Conservation (phyloP, 2,797 vertebrate species). For the Periparus ater region DNA sequence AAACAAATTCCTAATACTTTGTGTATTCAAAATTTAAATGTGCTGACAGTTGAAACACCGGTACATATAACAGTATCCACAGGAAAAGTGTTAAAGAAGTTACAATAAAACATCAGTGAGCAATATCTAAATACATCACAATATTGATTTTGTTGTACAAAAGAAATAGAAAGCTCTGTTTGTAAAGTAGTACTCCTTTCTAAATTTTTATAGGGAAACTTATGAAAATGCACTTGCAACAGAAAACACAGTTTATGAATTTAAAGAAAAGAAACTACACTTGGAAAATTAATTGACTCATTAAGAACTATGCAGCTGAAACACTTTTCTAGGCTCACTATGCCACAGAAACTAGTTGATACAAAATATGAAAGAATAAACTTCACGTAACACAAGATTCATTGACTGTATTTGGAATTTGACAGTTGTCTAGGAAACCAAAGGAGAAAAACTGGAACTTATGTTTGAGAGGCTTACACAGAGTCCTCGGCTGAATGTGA, state of each 20-base stretch:
- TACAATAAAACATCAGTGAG: not conserved
- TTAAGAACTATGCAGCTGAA: not conserved
- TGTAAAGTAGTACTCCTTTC: not conserved
- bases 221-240: not conserved
- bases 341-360: constrained; percentile 6
- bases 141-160: not conserved
- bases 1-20: not conserved
- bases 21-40: not conserved
- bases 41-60: not conserved
- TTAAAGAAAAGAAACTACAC: not conserved
- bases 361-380: constrained; percentile 24
- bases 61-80: not conserved
- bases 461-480: not conserved
- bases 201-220: not conserved
- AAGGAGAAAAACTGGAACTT: not conserved
- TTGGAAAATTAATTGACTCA: not conserved
- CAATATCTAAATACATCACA: not conserved
- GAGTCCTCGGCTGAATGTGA: not conserved
- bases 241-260: not conserved
- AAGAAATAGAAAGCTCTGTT: not conserved
- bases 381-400: not conserved
- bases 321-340: not conserved
- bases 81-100: not conserved
- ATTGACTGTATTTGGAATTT: constrained; percentile 36
- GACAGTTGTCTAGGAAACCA: constrained; percentile 36